phyloP scores from a whole-genome alignment of 2,888 invertebrate species.

The Octodonta nipae region DNA sequence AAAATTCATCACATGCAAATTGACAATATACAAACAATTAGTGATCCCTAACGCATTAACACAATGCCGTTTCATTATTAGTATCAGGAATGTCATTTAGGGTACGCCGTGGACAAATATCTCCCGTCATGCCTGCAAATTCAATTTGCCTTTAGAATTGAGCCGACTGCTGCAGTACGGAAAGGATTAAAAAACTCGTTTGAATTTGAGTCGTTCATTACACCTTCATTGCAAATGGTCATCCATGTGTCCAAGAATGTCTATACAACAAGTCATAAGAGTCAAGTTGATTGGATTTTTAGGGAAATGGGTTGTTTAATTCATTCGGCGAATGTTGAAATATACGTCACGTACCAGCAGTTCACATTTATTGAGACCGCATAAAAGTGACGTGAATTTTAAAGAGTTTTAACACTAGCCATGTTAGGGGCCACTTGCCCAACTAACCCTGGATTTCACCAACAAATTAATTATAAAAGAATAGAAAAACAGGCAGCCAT shows the following conservation, averaged over 20 bases:
- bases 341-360: too few relatives aligned
- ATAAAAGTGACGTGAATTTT: too few relatives aligned
- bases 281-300: conserved; percentile 17
- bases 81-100: conserved; percentile 35
- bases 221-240: conserved; percentile 23
- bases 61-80: conserved; percentile 36
- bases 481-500: too few relatives aligned
- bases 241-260: conserved; percentile 22
- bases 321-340: background rate
- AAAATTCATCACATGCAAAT: conserved; percentile 35
- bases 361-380: too few relatives aligned
- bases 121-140: conserved; percentile 30
- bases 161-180: conserved; percentile 17
- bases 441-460: too few relatives aligned
- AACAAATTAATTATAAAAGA: too few relatives aligned
- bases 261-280: conserved; percentile 18
- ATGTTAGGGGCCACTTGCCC: too few relatives aligned
- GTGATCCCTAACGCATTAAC: conserved; percentile 32
- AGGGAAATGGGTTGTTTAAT: conserved; percentile 4
- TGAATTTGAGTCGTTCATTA: conserved; percentile 25
- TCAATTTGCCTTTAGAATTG: conserved; percentile 34
- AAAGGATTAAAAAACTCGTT: conserved; percentile 28
- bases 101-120: conserved; percentile 30
- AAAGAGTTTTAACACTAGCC: too few relatives aligned
- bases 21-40: conserved; percentile 38